Conservation (phyloP, 2,888 invertebrate species). For the Timema cristinae region DNA sequence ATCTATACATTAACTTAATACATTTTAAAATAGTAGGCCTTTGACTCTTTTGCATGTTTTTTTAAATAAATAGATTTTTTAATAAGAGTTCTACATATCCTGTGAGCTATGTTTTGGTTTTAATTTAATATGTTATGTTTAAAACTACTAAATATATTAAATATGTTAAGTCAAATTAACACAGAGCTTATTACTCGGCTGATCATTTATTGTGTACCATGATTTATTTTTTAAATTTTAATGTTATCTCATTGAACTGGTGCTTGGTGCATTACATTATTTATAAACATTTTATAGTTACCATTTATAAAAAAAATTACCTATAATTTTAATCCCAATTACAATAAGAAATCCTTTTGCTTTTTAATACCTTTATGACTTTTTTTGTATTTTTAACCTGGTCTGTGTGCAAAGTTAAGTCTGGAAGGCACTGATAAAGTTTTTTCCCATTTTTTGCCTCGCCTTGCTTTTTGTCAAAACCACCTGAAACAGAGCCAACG, state of each 20-base stretch:
- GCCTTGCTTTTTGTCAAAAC: conserved; percentile 22
- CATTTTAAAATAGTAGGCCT: too few relatives aligned
- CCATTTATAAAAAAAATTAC: conserved; percentile 21
- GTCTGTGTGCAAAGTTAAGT: conserved; percentile 22
- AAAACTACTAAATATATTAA: too few relatives aligned
- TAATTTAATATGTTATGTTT: too few relatives aligned
- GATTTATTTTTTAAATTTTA: too few relatives aligned
- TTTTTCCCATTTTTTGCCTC: conserved; percentile 23
- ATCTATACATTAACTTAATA: too few relatives aligned
- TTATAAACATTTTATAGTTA: not conserved
- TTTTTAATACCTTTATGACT: conserved; percentile 32
- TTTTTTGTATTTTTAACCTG: conserved; percentile 29
- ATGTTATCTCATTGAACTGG: not conserved
- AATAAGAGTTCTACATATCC: too few relatives aligned
- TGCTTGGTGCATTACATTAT: not conserved
- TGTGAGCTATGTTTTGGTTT: too few relatives aligned
- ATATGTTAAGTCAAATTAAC: too few relatives aligned
- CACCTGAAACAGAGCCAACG: conserved; percentile 18
- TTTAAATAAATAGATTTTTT: too few relatives aligned
- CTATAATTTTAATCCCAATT: conserved; percentile 23
- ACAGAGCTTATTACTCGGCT: too few relatives aligned
- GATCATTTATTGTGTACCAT: too few relatives aligned
- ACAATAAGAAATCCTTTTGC: conserved; percentile 29
- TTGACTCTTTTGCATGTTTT: too few relatives aligned
- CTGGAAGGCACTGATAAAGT: conserved; percentile 27